Evolutionary conservation across 2,888 invertebrate genomes (phyloP).

Genomic region (Biston betularia): DNA sequence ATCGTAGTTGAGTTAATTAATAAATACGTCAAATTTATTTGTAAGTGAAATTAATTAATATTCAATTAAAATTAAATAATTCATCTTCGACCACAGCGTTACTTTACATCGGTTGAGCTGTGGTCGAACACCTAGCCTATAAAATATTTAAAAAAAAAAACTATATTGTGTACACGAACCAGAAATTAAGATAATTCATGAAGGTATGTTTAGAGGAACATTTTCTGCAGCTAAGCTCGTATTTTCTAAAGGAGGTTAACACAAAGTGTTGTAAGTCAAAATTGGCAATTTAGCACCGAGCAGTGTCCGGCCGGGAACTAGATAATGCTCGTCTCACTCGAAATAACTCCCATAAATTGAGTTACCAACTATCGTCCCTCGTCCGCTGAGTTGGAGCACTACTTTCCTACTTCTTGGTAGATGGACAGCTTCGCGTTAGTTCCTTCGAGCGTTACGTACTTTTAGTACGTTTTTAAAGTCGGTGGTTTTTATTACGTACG

Average conservation of each 20-base stretch:
- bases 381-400: constrained; percentile 44
- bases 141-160: no score
- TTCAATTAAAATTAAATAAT: no score
- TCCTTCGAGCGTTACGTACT: constrained; percentile 1
- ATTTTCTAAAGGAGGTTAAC: constrained; percentile 35
- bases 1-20: no score
- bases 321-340: constrained; percentile 68
- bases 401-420: constrained; percentile 44
- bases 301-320: constrained; percentile 55
- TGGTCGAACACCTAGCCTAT: no score
- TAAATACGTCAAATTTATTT: no score
- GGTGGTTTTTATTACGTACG: background rate
- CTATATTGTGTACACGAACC: no score
- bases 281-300: constrained; percentile 72
- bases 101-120: no score
- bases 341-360: constrained; percentile 76
- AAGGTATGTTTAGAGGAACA: background rate
- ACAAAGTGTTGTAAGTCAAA: constrained; percentile 68
- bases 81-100: no score
- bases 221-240: constrained; percentile 13
- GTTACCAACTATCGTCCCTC: constrained; percentile 62
- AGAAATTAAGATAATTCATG: no score
- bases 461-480: constrained; percentile 1
- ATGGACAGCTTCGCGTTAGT: constrained; percentile 22
- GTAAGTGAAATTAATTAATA: no score